Evolutionary conservation across 2,797 vertebrate species (phyloP), one percentile per base, ranked within the genome.

Genomic region (Semotilus atromaculatus): DNA sequence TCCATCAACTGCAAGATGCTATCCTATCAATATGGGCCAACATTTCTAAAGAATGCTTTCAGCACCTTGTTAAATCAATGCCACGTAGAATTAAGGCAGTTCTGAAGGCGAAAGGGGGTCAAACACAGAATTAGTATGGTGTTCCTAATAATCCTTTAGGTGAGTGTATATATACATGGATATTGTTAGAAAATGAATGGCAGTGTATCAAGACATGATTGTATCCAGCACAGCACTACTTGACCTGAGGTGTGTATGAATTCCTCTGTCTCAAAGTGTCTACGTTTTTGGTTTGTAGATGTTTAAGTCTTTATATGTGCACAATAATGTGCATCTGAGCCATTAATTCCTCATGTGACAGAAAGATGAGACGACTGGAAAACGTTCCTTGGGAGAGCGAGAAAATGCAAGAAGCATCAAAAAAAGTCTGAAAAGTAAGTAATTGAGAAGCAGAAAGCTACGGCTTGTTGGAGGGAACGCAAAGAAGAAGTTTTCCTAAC

Each of bases 331-430:
- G n/a, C 23, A 16, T 60, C 34, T 58, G n/a, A 81, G 67, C 18
- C 9, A 58, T 40, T 71, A 58, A 81, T 71, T 81, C 67, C 16
- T 48, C 18, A 29, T 68, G 19, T 77, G 80, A 79, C n/a, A 21
- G 64, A 68, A 43, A 75, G 74, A 82, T 66, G 29, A 31, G 79
- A 80, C 10, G n/a, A 18, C 21, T 31, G 66, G 51, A 68, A 82
- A 72, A 31, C 1, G 13, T 76, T 66, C 23, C 64, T 66, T 70
- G 72, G 31, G 55, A 82, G 66, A 68, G 51, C 0, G 7, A 34
- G 55, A 71, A 74, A n/a, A 53, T 40, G 72, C 88, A 86, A 86
- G 89, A 53, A 64, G 55, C 29, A 73, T 72, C 38, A 71, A 64
- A 64, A 13, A 7, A 10, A 45, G 19, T 7, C 19, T 14, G 55